Conservation (phyloP, 1,140 invertebrate species). For the Babylonia areolata region DNA sequence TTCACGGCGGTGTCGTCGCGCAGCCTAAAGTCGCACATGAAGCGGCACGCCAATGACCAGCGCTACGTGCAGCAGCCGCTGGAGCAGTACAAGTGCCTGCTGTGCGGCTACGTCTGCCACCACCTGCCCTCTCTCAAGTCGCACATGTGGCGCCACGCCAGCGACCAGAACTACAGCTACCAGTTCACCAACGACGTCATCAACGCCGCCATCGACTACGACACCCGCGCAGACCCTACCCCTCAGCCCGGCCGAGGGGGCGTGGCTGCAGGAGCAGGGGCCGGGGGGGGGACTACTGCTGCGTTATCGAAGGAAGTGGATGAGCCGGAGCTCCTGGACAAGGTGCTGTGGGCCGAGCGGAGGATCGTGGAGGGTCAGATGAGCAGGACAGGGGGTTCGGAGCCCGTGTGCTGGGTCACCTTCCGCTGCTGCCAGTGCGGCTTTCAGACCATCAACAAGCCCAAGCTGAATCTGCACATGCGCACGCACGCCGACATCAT, state of each 20-base stretch:
- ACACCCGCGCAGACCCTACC: slow-evolving; percentile 60
- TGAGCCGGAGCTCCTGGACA: slow-evolving; percentile 57
- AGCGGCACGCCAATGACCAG: slow-evolving; percentile 74
- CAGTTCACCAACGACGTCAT: slow-evolving; percentile 74
- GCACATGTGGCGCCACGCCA: slow-evolving; percentile 76
- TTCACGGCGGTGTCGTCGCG: slow-evolving; percentile 71
- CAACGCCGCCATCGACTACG: slow-evolving; percentile 75
- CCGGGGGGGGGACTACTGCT: background rate
- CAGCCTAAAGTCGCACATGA: slow-evolving; percentile 75
- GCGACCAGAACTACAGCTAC: slow-evolving; percentile 73
- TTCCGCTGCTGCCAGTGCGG: slow-evolving; percentile 75
- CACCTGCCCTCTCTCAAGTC: slow-evolving; percentile 75
- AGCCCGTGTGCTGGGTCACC: slow-evolving; percentile 69
- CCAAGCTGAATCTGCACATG: slow-evolving; percentile 73
- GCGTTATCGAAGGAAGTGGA: slow-evolving; percentile 50
- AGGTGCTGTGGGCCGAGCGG: slow-evolving; percentile 54
- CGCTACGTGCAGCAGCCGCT: slow-evolving; percentile 74
- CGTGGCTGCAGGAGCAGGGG: background rate
- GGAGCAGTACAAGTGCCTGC: slow-evolving; percentile 75
- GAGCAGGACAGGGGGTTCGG: slow-evolving; percentile 48
- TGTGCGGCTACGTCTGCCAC: slow-evolving; percentile 76
- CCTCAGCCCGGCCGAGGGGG: background rate
- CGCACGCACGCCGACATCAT: slow-evolving; percentile 70
- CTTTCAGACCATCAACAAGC: slow-evolving; percentile 75
- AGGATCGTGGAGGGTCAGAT: slow-evolving; percentile 64